phyloP scores from a whole-genome alignment of 2,888 invertebrate species.

The Sisyra terminalis region DNA sequence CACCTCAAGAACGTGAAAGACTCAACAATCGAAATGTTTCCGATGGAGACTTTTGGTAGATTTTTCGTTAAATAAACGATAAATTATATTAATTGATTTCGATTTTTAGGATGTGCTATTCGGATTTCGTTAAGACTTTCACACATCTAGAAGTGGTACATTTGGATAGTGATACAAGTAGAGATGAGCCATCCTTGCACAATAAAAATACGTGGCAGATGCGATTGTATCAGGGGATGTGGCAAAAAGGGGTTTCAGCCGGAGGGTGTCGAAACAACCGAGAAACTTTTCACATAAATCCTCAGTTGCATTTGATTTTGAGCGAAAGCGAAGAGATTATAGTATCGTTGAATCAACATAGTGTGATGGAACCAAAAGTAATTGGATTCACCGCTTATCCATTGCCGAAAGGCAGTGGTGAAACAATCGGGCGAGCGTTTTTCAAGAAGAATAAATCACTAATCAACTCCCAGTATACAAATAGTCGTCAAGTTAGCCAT shows the following conservation, averaged over 20 bases:
- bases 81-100: not conserved
- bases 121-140: conserved; percentile 69
- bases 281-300: conserved; percentile 87
- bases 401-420: conserved; percentile 48
- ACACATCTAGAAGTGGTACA: conserved; percentile 72
- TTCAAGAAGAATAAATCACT: conserved; percentile 76
- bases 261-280: conserved; percentile 82
- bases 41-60: conserved; percentile 57
- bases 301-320: conserved; percentile 66
- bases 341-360: conserved; percentile 74
- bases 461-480: conserved; percentile 81
- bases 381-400: conserved; percentile 82
- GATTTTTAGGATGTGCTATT: conserved; percentile 54
- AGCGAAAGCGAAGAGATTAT: conserved; percentile 70
- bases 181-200: conserved; percentile 65
- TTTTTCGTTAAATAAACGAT: conserved; percentile 5
- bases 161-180: conserved; percentile 70
- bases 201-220: conserved; percentile 75
- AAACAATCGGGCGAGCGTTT: conserved; percentile 62
- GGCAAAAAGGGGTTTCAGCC: conserved; percentile 75
- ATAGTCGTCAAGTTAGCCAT: conserved; percentile 68
- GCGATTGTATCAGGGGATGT: conserved; percentile 70
- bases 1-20: conserved; percentile 54
- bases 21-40: conserved; percentile 43
- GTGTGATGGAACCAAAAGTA: conserved; percentile 83